Evolutionary conservation across 2,113 vertebrate species (phyloP), one percentile per base, ranked within the genome.

Genomic region (Pteruthius melanotis): DNA sequence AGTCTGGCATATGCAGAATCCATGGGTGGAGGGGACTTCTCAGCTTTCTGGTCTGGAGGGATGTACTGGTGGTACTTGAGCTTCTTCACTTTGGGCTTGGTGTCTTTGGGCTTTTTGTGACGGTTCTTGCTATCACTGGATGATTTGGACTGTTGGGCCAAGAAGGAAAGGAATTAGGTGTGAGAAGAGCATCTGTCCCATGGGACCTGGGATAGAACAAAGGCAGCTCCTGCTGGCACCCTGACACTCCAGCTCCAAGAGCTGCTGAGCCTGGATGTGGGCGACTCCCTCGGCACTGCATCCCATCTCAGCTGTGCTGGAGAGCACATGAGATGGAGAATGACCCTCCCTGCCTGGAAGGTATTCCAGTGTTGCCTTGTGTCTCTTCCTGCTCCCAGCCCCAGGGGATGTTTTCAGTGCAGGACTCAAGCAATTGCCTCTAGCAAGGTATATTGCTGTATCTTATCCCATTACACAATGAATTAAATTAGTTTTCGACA

Each of bases 61-160:
- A 99, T 99, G 97, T 99, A 99, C 97, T 99, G 99, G 94, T 99
- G 99, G 90, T 99, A 99, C 87, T 99, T 99, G n/a, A 99, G 98
- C 96, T 99, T 99, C 97, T 99, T 99, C 96, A 99, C 99, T 94
- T 99, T 99, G 4, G 99, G 99, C 95, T 99, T 99, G 96, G 99
- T 98, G 94, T 99, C 99, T 97, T 99, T 99, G 93, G 99, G 99
- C 92, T 99, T 99, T 96, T 99, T 99, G 98, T 99, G 99, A 10
- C 99, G 98, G 98, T 99, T 99, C 96, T 99, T 99, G 90, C 83
- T 97, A 4, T 98, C 98, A 91, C 97, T 98, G 17, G 98, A 98
- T 13, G 98, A 95, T 97, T 99, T 99, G 69, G 98, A 98, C 99
- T 99, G 95, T 56, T 79, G 70, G 66, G 39, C 15, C 37, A 77